phyloP scores from a whole-genome alignment of 2,888 invertebrate species.

The Drosophila mayaguana region DNA sequence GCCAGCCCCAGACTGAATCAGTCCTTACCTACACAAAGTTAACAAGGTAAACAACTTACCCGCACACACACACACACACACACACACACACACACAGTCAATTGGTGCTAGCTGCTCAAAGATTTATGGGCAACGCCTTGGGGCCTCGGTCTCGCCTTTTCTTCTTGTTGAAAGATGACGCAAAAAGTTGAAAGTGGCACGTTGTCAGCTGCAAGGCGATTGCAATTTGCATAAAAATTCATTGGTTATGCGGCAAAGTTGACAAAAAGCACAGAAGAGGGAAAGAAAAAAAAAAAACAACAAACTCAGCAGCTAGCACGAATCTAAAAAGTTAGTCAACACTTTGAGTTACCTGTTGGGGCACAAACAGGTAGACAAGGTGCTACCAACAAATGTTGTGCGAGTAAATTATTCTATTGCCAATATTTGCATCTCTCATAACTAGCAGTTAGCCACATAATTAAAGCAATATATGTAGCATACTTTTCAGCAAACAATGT shows the following conservation, averaged over 20 bases:
- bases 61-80: not conserved
- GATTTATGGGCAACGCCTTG: slow-evolving; percentile 69
- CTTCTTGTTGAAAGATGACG: slow-evolving; percentile 33
- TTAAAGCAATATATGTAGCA: not conserved
- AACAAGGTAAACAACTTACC: slow-evolving; percentile 72
- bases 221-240: slow-evolving; percentile 84
- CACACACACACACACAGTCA: not conserved
- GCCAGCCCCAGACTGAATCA: not conserved
- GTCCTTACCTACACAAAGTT: slow-evolving; percentile 23
- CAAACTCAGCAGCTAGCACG: slow-evolving; percentile 28
- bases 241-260: slow-evolving; percentile 76
- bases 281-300: not conserved
- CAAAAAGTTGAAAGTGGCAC: slow-evolving; percentile 68
- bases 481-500: not conserved
- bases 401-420: slow-evolving; percentile 2
- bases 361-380: slow-evolving; percentile 2
- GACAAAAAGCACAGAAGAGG: slow-evolving; percentile 42
- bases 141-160: slow-evolving; percentile 34
- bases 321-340: slow-evolving; percentile 26
- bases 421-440: slow-evolving; percentile 2
- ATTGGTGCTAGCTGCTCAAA: slow-evolving; percentile 53
- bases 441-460: not conserved
- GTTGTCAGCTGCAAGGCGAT: slow-evolving; percentile 74
- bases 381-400: not conserved
- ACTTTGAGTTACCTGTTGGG: slow-evolving; percentile 42